phyloP scores from a whole-genome alignment of 2,888 invertebrate genomes.

The Stenotaenia linearis region DNA sequence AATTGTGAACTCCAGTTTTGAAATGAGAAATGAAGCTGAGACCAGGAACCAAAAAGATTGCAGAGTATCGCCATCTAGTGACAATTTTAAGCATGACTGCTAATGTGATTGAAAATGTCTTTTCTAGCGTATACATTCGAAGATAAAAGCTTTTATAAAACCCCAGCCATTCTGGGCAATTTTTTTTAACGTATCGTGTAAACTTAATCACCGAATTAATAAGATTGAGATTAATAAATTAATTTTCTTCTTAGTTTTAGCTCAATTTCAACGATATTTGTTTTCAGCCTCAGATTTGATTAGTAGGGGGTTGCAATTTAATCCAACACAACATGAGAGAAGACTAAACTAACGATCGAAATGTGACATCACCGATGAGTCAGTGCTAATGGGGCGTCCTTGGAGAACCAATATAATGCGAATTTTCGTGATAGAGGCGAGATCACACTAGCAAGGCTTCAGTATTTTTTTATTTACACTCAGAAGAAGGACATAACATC shows the following conservation, averaged over 20 bases:
- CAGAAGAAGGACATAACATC: too few relatives aligned
- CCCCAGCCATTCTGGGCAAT: too few relatives aligned
- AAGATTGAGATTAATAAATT: too few relatives aligned
- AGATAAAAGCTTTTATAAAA: not conserved
- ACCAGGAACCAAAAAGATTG: not conserved
- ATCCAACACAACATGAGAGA: not conserved
- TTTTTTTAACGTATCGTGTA: too few relatives aligned
- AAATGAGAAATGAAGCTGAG: not conserved
- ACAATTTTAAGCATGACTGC: not conserved
- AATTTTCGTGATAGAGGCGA: not conserved
- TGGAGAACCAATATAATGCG: not conserved
- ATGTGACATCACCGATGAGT: conserved; percentile 13
- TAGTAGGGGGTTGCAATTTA: not conserved
- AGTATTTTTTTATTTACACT: not conserved
- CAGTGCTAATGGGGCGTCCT: not conserved
- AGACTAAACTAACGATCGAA: not conserved
- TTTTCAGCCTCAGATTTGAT: not conserved
- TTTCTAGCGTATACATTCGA: not conserved
- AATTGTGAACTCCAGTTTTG: not conserved
- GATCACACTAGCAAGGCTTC: not conserved
- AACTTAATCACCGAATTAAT: too few relatives aligned
- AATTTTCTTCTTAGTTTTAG: not conserved
- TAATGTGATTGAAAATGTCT: not conserved
- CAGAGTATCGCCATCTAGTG: not conserved
- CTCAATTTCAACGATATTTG: not conserved